phyloP scores from a whole-genome alignment of 2,797 vertebrate species.

The Micropoecilia bifurca region DNA sequence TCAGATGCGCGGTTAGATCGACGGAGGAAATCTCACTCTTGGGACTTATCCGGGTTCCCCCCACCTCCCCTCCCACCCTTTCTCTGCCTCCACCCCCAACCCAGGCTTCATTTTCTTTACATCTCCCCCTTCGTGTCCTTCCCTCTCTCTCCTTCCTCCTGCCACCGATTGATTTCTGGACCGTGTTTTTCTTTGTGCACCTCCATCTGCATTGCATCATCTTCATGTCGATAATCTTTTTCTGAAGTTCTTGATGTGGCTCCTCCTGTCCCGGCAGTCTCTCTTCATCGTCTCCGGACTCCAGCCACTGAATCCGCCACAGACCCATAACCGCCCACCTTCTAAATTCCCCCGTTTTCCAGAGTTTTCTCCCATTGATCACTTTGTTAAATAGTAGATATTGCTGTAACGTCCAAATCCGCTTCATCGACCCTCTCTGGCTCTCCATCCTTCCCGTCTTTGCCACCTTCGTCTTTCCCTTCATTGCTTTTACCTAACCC shows the following conservation, averaged over 20 bases:
- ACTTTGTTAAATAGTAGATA: slow-evolving; percentile 30
- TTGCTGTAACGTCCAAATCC: slow-evolving; percentile 4
- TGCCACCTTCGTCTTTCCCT: slow-evolving; percentile 27
- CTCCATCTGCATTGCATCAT: not conserved
- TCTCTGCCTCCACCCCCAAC: slow-evolving; percentile 16
- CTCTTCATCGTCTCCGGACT: slow-evolving; percentile 16
- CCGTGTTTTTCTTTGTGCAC: slow-evolving; percentile 46
- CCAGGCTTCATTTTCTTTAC: slow-evolving; percentile 41
- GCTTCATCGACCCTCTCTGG: slow-evolving; percentile 28
- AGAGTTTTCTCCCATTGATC: slow-evolving; percentile 1
- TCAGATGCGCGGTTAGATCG: slow-evolving; percentile 62
- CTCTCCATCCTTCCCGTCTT: slow-evolving; percentile 38
- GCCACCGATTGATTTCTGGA: slow-evolving; percentile 48
- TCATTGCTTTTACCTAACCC: slow-evolving; percentile 6
- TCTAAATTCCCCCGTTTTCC: not conserved
- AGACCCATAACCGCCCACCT: slow-evolving; percentile 1
- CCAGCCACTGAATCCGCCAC: slow-evolving; percentile 37
- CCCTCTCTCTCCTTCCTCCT: slow-evolving; percentile 36
- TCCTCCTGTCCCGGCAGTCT: slow-evolving; percentile 1
- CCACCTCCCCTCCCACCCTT: not conserved
- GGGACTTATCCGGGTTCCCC: slow-evolving; percentile 54
- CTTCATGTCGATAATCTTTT: slow-evolving; percentile 21
- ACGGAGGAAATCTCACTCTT: slow-evolving; percentile 62
- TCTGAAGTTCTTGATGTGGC: slow-evolving; percentile 26
- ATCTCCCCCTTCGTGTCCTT: slow-evolving; percentile 37